Conservation (phyloP, 2,113 vertebrate species). For the Galemys pyrenaicus region DNA sequence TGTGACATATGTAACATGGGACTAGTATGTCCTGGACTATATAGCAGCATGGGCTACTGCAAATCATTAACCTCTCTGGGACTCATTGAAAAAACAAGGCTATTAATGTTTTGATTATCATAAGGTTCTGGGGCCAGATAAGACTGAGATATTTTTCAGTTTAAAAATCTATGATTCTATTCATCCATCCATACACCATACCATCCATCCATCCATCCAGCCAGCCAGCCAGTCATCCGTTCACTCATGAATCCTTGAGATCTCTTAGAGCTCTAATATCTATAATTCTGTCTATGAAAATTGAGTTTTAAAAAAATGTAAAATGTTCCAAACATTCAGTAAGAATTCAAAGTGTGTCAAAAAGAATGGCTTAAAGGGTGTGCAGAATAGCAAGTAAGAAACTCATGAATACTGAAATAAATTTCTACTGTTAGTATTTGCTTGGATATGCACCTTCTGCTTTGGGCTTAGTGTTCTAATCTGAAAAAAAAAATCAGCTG, state of each 20-base stretch:
- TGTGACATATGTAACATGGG: neutral
- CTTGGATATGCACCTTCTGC: neutral
- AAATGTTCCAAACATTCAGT: neutral
- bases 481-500: neutral
- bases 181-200: neutral
- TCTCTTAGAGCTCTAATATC: neutral
- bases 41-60: neutral
- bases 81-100: neutral
- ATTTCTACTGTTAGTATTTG: neutral
- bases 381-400: neutral
- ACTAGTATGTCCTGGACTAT: neutral
- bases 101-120: neutral
- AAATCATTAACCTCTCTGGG: constrained; percentile 13
- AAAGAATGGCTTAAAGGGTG: neutral
- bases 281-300: constrained; percentile 20
- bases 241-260: neutral
- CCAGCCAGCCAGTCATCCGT: neutral
- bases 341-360: neutral
- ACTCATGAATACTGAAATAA: neutral
- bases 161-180: neutral
- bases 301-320: neutral
- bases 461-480: neutral
- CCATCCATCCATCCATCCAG: neutral
- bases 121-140: neutral
- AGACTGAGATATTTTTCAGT: neutral